Base-by-base conservation (phyloP, 2,113 vertebrate species). In the Actenoides lindsayi region DNA sequence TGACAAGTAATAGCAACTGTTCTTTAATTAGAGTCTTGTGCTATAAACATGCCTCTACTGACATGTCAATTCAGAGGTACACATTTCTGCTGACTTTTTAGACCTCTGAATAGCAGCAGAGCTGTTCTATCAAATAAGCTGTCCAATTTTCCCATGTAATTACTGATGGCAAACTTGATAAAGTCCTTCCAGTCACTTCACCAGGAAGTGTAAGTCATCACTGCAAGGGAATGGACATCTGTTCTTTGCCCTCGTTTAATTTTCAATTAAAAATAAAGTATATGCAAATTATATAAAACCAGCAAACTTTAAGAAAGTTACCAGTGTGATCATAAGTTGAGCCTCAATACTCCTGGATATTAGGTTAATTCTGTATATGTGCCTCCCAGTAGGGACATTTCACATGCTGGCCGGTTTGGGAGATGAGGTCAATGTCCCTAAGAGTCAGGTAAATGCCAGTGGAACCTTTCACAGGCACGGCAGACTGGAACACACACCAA, bases 391-490 rank as follows among this genome's bases (percentile, higher is more conserved):
- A 94, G 86, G 95, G 90, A 90, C 81, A 95, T 96, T 95, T 97
- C 83, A 71, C 80, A 76, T 27, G 41, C 90, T 33, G 69, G 35
- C 64, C 2, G 6, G 64, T 68, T 2, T 87, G 68, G 80, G 83
- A 96, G 92, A 97, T 96, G 96, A 96, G 96, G 96, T 97, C 94
- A 96, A 94, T 65, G 51, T 73, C 90, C 90, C 83, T 91, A 75
- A 96, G 95, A 93, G 86, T 60, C 95, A 91, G 69, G 94, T 96
- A 96, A 97, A 96, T 97, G 95, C 94, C 95, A 96, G 83, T 60
- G 62, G 92, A 96, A 96, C 94, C 95, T 97, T 97, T 96, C 96
- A 82, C 39, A 54, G 69, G 73, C 96, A 95, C 69, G 10, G 64
- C 83, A 88, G 81, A 56, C 68, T 64, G 85, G 94, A 93, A 88